These are phyloP conservation scores for Lacerta bilineata DNA, from an alignment of 2,797 vertebrate genomes.

Conservation along the genomic window DNA sequence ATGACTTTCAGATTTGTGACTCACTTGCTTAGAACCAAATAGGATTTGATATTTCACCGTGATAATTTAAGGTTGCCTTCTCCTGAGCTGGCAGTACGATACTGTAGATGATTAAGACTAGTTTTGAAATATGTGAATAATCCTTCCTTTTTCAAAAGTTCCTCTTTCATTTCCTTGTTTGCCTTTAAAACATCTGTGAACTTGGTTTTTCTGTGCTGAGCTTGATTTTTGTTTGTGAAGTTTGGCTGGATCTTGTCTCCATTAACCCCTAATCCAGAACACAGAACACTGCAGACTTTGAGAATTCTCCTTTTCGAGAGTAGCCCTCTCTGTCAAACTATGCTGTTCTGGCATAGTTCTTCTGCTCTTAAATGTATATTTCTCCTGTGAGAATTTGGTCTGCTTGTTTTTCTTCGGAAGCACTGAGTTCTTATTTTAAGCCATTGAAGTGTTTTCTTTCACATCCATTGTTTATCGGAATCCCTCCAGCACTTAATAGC, in stretches of 20 bases:
- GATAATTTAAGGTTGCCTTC: background rate
- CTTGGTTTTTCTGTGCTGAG: background rate
- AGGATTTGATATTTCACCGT: background rate
- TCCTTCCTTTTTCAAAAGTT: constrained; percentile 6
- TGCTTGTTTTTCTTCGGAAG: constrained; percentile 43
- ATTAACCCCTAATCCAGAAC: background rate
- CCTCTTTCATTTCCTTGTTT: constrained; percentile 24
- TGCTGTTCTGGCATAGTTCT: background rate
- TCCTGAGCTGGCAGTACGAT: background rate
- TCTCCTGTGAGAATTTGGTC: constrained; percentile 18
- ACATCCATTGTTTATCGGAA: background rate
- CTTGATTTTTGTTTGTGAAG: background rate
- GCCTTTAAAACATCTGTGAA: background rate
- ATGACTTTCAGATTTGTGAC: background rate
- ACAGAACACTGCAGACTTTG: background rate
- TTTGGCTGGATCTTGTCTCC: background rate
- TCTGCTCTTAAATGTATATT: constrained; percentile 33
- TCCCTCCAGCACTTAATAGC: background rate
- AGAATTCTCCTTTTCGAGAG: background rate
- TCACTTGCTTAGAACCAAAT: background rate
- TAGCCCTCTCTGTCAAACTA: background rate
- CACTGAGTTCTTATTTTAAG: constrained; percentile 7
- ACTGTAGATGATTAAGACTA: background rate
- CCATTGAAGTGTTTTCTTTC: background rate
- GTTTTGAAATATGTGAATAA: background rate